Percentiles rank a stretch among this genome's conserved stretches.
These are phyloP conservation scores for Tenebrio molitor DNA, from an alignment of 1,140 invertebrate species.

Conservation along the genomic window DNA sequence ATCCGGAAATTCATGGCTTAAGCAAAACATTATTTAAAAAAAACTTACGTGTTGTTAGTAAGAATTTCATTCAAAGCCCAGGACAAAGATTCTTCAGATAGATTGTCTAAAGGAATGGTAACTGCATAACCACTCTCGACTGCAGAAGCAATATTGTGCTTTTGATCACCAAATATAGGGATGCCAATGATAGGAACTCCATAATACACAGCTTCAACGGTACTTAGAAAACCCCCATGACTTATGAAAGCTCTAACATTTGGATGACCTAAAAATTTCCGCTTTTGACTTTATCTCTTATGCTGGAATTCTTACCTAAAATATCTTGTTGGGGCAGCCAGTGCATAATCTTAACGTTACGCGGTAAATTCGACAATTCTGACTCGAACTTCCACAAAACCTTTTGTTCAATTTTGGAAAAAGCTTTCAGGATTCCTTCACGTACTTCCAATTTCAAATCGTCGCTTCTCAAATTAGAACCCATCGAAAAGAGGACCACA, in stretches of 20 bases:
- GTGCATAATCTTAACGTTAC: conserved; percentile 74
- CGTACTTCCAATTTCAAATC: conserved; percentile 63
- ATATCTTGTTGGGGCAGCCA: conserved; percentile 82
- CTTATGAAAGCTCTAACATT: conserved; percentile 80
- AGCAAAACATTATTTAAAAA: conserved; percentile 67
- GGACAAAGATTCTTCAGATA: conserved; percentile 53
- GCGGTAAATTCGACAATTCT: conserved; percentile 68
- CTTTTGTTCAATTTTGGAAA: conserved; percentile 58
- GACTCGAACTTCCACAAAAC: conserved; percentile 80
- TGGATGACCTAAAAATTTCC: too few species aligned
- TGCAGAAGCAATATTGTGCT: conserved; percentile 68
- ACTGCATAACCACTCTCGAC: conserved; percentile 67
- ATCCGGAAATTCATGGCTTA: too few species aligned
- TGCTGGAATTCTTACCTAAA: conserved; percentile 72
- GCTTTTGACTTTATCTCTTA: too few species aligned
- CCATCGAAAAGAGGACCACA: conserved; percentile 72
- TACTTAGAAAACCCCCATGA: conserved; percentile 79
- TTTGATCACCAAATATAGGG: conserved; percentile 78
- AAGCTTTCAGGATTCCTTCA: conserved; percentile 60
- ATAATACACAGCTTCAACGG: conserved; percentile 78
- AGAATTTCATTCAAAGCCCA: conserved; percentile 36
- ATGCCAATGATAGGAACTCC: conserved; percentile 79
- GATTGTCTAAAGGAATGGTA: conserved; percentile 56
- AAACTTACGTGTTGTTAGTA: conserved; percentile 35
- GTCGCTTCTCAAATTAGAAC: conserved; percentile 69